These are phyloP conservation scores for Clarias pachynema DNA, from an alignment of 2,797 vertebrate species.

Conservation along the genomic window DNA sequence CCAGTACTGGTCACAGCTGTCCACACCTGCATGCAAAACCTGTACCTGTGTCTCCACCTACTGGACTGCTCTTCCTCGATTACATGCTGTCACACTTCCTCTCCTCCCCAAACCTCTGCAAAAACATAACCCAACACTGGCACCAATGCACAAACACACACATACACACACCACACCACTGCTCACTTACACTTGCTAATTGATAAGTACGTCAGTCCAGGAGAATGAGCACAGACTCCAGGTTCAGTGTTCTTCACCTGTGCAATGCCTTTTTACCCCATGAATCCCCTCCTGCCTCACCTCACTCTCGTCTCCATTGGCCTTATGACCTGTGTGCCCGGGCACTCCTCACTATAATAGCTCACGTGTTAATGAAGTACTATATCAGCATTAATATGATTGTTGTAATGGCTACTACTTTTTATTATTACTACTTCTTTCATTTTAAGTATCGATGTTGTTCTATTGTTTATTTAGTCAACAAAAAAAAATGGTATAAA, in stretches of 20 bases:
- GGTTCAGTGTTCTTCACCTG: conserved; percentile 43
- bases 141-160: not conserved
- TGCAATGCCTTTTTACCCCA: conserved; percentile 41
- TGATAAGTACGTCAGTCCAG: conserved; percentile 28
- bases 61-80: conserved; percentile 51
- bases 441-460: conserved; percentile 62
- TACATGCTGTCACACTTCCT: conserved; percentile 21
- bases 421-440: conserved; percentile 56
- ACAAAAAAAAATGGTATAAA: conserved; percentile 35
- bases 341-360: conserved; percentile 51
- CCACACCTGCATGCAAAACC: conserved; percentile 62
- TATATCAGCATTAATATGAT: conserved; percentile 44
- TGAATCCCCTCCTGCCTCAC: conserved; percentile 35
- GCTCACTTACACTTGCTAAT: conserved; percentile 3
- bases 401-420: conserved; percentile 58
- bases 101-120: not conserved
- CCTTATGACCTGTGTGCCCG: conserved; percentile 52
- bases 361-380: conserved; percentile 55
- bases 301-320: conserved; percentile 37
- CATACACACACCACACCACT: not conserved
- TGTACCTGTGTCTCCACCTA: conserved; percentile 48
- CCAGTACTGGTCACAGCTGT: conserved; percentile 51
- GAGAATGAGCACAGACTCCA: conserved; percentile 38
- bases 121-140: conserved; percentile 20
- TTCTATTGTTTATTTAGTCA: conserved; percentile 55